These are phyloP conservation scores for Aurelia aurita DNA, from an alignment of 30 jellyfish, hydroid and myxozoan species.

Conservation along the genomic window DNA sequence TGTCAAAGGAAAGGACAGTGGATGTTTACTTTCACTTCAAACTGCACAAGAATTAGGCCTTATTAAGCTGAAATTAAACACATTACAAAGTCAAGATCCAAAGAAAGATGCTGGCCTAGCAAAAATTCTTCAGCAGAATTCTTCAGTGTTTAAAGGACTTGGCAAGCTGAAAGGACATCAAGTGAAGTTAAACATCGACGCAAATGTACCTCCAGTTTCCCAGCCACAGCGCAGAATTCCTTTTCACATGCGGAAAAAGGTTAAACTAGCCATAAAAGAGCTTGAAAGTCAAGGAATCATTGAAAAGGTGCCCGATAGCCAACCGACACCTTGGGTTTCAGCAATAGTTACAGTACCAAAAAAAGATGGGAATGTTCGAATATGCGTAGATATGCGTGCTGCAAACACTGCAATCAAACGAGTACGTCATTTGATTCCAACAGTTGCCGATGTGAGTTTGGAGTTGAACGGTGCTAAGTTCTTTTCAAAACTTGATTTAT, in stretches of 20 bases:
- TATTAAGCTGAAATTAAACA: constrained; percentile 14
- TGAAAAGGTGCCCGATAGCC: constrained; percentile 52
- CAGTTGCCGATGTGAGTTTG: constrained; percentile 27
- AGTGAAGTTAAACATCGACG: background rate
- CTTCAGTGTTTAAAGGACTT: background rate
- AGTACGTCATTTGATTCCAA: constrained; percentile 43
- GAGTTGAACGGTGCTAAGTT: constrained; percentile 48
- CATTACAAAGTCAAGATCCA: too few species aligned
- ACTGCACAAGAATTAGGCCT: constrained; percentile 41
- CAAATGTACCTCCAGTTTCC: constrained; percentile 35
- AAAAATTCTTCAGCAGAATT: background rate
- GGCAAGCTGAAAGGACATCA: background rate
- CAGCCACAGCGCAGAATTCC: constrained; percentile 66
- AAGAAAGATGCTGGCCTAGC: background rate
- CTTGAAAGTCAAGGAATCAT: constrained; percentile 64
- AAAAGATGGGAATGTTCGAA: constrained; percentile 58
- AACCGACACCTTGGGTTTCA: constrained; percentile 68
- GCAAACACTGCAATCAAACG: constrained; percentile 73
- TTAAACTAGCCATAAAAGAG: constrained; percentile 35
- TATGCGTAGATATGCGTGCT: constrained; percentile 80
- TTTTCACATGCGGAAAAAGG: constrained; percentile 62
- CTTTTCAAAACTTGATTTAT: constrained; percentile 28
- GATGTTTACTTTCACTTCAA: constrained; percentile 35
- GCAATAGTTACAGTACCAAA: constrained; percentile 69
- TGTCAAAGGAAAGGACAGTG: constrained; percentile 37